Base-by-base conservation (phyloP, 53 echinoderm and acorn worm species). In the Holothuria scabra region DNA sequence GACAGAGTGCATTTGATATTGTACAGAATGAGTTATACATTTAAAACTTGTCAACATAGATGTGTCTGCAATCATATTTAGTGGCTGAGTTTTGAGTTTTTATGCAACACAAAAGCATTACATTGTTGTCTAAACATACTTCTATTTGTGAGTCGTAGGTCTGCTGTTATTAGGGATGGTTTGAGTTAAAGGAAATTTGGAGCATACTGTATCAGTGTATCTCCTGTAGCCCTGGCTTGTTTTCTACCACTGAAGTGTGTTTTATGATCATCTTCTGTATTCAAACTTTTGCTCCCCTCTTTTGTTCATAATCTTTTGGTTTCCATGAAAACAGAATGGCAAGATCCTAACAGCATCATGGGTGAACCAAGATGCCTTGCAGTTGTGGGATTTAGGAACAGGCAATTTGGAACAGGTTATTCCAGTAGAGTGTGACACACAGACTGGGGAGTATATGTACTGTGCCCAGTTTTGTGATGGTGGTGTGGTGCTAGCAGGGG, bases 321-420 rank as follows among this genome's bases (percentile, higher is more conserved):
- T 59, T 82, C 21, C 49, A 46, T 81, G 37, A 37, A 56, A 71
- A 29, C 74, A 97, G 99, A 89, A 87, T 80, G 92, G 92, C 26
- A 97, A 99, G 82, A 83, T 99, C 28, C 85, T 99, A 23, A 99
- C 99, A 19, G 99, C 94, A 59, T 99, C 99, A 19, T 99, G 94
- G 94, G 86, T 91, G 4, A 66, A 92, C 33, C 83, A 83, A 20
- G 56, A 92, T 35, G 87, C 92, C 21, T 86, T 99, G 25, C 99
- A 99, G 78, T 67, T 95, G 33, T 99, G 92, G 94, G 99, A 99
- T 79, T 76, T 91, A 44, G 67, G 92, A 8, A 88, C 85, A 20
- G 92, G 91, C 46, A 76, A 84, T 33, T 91, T 95, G 56, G 94
- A 99, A 83, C 88, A 84, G 69, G 91, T 90, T 12, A 82, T 99